Percentiles rank a stretch among this genome's conserved stretches.
phyloP scores from a whole-genome alignment of 2,888 invertebrate species.

The Cistogaster globosa region DNA sequence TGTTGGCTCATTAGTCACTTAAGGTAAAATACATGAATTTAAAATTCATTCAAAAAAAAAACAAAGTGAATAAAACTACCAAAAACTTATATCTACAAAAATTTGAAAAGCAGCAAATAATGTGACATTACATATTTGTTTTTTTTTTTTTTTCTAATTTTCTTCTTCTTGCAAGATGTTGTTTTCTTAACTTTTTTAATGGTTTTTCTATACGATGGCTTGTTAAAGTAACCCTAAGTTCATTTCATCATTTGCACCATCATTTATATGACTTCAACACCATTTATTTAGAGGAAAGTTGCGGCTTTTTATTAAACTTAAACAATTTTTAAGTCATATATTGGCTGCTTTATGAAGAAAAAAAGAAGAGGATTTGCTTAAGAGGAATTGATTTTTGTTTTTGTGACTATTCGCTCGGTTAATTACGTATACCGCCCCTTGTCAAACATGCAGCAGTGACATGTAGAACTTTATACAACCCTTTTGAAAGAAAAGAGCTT shows the following conservation, averaged over 20 bases:
- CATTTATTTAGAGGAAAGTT: constrained; percentile 39
- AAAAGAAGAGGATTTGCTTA: background rate
- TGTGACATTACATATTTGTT: constrained; percentile 59
- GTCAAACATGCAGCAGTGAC: constrained; percentile 70
- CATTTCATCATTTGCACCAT: constrained; percentile 71
- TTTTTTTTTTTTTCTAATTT: no score
- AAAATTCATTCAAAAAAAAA: constrained; percentile 11
- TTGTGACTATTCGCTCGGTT: constrained; percentile 52
- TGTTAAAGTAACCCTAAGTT: constrained; percentile 53
- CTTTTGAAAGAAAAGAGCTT: constrained; percentile 33
- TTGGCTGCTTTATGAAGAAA: constrained; percentile 20
- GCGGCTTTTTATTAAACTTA: constrained; percentile 16
- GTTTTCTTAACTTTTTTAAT: background rate
- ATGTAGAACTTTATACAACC: constrained; percentile 64
- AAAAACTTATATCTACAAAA: constrained; percentile 64
- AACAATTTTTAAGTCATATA: background rate
- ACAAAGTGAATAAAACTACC: constrained; percentile 14
- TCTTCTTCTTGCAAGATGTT: constrained; percentile 9
- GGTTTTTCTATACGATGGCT: background rate
- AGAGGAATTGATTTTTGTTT: constrained; percentile 49
- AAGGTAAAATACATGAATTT: constrained; percentile 52
- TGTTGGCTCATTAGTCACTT: constrained; percentile 72
- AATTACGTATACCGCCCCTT: constrained; percentile 71
- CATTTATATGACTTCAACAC: constrained; percentile 70
- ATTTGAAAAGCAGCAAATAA: constrained; percentile 63